phyloP scores from a whole-genome alignment of 2,113 vertebrate species.

The Deroptyus accipitrinus region DNA sequence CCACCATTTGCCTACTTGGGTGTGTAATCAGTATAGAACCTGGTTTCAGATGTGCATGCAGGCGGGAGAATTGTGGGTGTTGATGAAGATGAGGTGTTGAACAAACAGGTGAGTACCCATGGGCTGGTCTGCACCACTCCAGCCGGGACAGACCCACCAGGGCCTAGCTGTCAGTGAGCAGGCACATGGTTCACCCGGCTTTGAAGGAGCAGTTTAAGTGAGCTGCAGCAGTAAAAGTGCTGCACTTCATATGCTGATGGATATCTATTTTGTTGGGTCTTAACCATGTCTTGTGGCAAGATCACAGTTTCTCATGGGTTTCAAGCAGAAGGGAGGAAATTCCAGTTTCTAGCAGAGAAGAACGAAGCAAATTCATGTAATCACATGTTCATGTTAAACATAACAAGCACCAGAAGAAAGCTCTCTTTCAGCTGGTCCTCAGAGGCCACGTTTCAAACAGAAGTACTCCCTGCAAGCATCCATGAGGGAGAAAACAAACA shows the following conservation, averaged over 20 bases:
- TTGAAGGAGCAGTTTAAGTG: neutral
- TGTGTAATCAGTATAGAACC: neutral
- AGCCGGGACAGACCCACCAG: neutral
- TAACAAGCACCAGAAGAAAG: slow-evolving; percentile 14
- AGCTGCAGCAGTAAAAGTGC: neutral
- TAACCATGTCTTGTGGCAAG: neutral
- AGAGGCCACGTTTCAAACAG: neutral
- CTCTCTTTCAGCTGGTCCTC: slow-evolving; percentile 9
- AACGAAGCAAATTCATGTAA: slow-evolving; percentile 8
- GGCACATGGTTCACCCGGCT: neutral
- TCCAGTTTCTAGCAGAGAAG: slow-evolving; percentile 21
- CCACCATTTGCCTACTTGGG: neutral
- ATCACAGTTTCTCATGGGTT: slow-evolving; percentile 6
- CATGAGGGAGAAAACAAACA: neutral
- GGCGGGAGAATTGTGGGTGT: neutral
- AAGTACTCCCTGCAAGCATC: neutral
- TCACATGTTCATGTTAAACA: neutral
- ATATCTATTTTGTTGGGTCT: neutral
- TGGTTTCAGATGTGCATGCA: neutral
- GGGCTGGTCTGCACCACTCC: neutral
- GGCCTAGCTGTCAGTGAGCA: neutral
- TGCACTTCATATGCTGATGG: neutral
- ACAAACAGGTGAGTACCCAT: neutral
- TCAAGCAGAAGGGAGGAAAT: slow-evolving; percentile 29
- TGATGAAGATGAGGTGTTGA: neutral